These are phyloP conservation scores for Achatina immaculata DNA, from an alignment of 1,140 invertebrate genomes.

Conservation along the genomic window DNA sequence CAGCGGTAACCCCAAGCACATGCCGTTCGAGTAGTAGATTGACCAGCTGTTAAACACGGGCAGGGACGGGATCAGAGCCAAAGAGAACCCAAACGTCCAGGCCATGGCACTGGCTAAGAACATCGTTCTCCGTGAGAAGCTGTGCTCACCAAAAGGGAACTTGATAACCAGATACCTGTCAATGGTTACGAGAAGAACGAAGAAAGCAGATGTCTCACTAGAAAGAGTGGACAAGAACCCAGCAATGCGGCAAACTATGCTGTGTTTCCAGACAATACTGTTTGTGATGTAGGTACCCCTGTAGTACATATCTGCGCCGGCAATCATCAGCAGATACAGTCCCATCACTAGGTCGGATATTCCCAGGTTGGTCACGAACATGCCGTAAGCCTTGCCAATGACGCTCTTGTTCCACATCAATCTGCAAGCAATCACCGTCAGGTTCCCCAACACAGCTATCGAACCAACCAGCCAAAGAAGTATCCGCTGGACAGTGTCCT, in stretches of 20 bases:
- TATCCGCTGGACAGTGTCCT: slow-evolving; percentile 41
- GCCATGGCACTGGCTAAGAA: background rate
- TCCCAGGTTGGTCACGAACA: slow-evolving; percentile 57
- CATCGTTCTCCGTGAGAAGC: slow-evolving; percentile 20
- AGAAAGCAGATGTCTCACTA: slow-evolving; percentile 51
- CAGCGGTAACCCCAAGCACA: slow-evolving; percentile 76
- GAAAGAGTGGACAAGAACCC: slow-evolving; percentile 56
- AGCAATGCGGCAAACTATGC: slow-evolving; percentile 54
- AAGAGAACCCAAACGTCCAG: slow-evolving; percentile 34
- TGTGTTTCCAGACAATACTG: slow-evolving; percentile 50
- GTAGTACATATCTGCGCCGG: slow-evolving; percentile 36
- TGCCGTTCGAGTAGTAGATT: slow-evolving; percentile 68
- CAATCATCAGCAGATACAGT: slow-evolving; percentile 61
- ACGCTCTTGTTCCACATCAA: slow-evolving; percentile 4
- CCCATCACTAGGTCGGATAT: slow-evolving; percentile 65
- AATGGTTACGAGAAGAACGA: slow-evolving; percentile 48
- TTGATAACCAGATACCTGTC: slow-evolving; percentile 49
- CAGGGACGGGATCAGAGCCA: slow-evolving; percentile 66
- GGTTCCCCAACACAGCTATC: slow-evolving; percentile 48
- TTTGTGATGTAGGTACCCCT: slow-evolving; percentile 54
- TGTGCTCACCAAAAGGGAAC: slow-evolving; percentile 43
- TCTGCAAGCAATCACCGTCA: slow-evolving; percentile 44
- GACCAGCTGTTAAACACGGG: slow-evolving; percentile 74
- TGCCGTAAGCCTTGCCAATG: slow-evolving; percentile 42
- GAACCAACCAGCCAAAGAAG: slow-evolving; percentile 55